Percentiles rank a stretch among this genome's conserved stretches.
Conservation (phyloP, 2,888 invertebrate genomes). For the Orthosia cruda region DNA sequence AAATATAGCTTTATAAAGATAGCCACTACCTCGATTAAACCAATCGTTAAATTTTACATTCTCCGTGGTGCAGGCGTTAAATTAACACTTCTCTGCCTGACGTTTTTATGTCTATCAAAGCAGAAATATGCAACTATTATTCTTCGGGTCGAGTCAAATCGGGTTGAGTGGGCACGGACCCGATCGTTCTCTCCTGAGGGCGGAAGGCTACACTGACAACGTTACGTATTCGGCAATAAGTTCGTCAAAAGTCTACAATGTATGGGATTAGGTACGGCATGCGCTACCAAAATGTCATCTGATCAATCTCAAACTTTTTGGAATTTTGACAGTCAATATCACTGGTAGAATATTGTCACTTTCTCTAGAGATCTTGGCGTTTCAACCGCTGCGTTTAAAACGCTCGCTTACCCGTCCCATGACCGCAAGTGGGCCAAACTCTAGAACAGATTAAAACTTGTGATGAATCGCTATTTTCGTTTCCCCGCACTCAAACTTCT, state of each 20-base stretch:
- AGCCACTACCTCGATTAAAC: no score
- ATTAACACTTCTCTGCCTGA: no score
- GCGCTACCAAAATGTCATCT: not conserved
- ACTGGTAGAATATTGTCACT: not conserved
- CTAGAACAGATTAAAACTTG: slow-evolving; percentile 90
- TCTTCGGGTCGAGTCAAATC: no score
- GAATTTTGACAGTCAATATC: not conserved
- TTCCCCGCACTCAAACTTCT: slow-evolving; percentile 84
- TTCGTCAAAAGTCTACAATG: not conserved
- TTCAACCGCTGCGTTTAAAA: slow-evolving; percentile 38
- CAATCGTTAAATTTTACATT: no score
- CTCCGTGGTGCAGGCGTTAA: no score
- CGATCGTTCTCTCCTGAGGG: not conserved
- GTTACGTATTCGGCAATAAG: not conserved
- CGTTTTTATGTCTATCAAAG: no score
- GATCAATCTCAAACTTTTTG: not conserved
- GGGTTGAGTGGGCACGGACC: no score
- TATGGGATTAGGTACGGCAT: no score
- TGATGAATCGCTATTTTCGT: slow-evolving; percentile 90
- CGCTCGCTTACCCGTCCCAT: slow-evolving; percentile 52
- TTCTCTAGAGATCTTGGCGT: not conserved
- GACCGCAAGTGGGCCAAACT: slow-evolving; percentile 87
- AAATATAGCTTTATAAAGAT: no score
- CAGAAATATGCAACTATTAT: no score
- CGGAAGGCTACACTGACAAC: not conserved